Base-by-base conservation (phyloP, 2,113 vertebrate species). In the Engraulis encrasicolus region DNA sequence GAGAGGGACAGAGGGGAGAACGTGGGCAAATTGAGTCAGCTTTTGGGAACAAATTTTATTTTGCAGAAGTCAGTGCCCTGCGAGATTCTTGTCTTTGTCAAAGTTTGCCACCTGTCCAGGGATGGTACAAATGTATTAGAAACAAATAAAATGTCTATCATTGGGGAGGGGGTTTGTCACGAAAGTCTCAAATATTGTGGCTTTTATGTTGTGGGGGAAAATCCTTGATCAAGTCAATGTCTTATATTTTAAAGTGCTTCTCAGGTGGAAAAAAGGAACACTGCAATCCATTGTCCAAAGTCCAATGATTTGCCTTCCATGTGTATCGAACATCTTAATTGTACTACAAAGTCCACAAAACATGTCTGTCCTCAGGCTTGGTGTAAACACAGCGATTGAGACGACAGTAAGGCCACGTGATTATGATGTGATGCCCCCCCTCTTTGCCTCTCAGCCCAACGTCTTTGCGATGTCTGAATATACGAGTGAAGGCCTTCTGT, bases 251-350 rank as follows among this genome's bases (percentile, higher is more conserved):
- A 89, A 89, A 89, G 90, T 88, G 91, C 92, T 93, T 94, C 93
- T 95, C 93, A 94, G 93, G 93, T 94, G 94, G 90, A 94, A 90
- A 92, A 89, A 74, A 74, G n/a, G 66, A 74, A 92, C 91, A 94
- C 91, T 92, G 93, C 93, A 94, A 94, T 94, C 92, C 94, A 94
- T 95, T 86, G 82, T 84, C 50, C 48, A 78, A 84, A 84, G 83
- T 82, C 84, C 81, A 82, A 34, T 83, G 85, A 83, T 90, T 90
- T 89, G 85, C 87, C 86, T 89, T 88, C 88, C 78, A 77, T 90
- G 80, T 89, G 88, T 86, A 84, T 79, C 31, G 34, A 81, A 81
- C 50, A 89, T 84, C 78, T 82, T 86, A 86, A 89, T 87, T 84
- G 81, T 82, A 90, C 86, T 78, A 31, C 66, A 88, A 58, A 89